Evolutionary conservation across 2,113 vertebrate genomes (phyloP), one percentile per base, ranked within the genome.

Genomic region (Mormyrus iriodes): DNA sequence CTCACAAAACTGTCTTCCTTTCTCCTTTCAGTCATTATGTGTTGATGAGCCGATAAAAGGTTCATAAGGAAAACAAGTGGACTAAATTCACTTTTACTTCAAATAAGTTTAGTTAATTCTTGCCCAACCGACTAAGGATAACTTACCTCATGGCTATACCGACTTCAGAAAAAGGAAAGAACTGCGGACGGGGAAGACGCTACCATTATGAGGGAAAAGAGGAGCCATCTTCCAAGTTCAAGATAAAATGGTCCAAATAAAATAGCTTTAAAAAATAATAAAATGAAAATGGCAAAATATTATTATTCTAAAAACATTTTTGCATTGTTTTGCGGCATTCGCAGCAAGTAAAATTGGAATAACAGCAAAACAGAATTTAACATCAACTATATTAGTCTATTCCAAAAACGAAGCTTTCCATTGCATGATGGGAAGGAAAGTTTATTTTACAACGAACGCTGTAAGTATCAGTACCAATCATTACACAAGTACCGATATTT

Each of bases 111-210:
- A 10, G 3, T 2, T 1, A 17, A 85, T 31, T 94, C 94, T 85
- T 88, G 9, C 1, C 17, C 3, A 19, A 83, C 73, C 82, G 1
- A n/a, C 10, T 15, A 27, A 13, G 0, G 0, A 0, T 6, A 0
- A 52, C 95, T 91, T 95, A 96, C 96, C 95, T 96, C 96, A 96
- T 96, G 95, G 94, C 95, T 94, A 94, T 94, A 93, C 93, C 93
- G 93, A 93, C 93, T 91, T 91, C 87, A 92, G 95, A 91, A 94
- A 96, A 96, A 96, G 93, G 94, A 95, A 94, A 92, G 88, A 19
- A 90, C 0, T 39, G 65, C 84, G 51, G 46, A 39, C 85, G 1
- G 9, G 21, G 69, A 0, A 93, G 95, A 92, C 86, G 8, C 48
- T 95, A 95, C 96, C 95, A 96, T 92, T 94, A 91, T 83, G 87